Evolutionary conservation across 53 echinoderm and acorn worm genomes (phyloP).

Genomic region (Mesocentrotus franciscanus): DNA sequence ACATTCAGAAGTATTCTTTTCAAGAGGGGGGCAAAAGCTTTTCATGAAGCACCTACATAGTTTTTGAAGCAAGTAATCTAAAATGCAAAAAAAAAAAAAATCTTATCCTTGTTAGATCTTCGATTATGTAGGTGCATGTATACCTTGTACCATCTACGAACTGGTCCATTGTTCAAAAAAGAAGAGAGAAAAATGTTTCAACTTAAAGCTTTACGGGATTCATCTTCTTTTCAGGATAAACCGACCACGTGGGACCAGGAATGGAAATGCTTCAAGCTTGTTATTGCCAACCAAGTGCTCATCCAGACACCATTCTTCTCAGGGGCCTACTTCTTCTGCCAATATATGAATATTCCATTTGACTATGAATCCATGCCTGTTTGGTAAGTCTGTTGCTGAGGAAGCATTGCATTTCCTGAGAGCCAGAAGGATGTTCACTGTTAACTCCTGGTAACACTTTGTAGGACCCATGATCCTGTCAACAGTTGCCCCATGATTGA

Average conservation of each 20-base stretch:
- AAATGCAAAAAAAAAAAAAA: no score
- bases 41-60: no score
- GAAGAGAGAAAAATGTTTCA: neutral
- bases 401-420: neutral
- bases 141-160: no score
- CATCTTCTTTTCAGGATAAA: conserved; percentile 72
- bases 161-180: no score
- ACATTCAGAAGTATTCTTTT: no score
- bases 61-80: no score
- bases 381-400: conserved; percentile 73
- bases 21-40: no score
- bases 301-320: conserved; percentile 84
- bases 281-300: conserved; percentile 84
- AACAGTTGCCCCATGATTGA: no score
- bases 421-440: neutral
- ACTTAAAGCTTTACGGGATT: neutral
- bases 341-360: conserved; percentile 79
- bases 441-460: no score
- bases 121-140: no score
- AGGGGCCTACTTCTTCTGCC: conserved; percentile 79
- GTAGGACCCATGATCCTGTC: no score
- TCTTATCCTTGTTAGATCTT: no score
- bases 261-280: conserved; percentile 86
- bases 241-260: conserved; percentile 76
- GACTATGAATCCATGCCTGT: conserved; percentile 93